Percentiles rank a stretch among this genome's conserved stretches.
Conservation (phyloP, 2,113 vertebrate genomes). For the Shinisaurus crocodilurus region DNA sequence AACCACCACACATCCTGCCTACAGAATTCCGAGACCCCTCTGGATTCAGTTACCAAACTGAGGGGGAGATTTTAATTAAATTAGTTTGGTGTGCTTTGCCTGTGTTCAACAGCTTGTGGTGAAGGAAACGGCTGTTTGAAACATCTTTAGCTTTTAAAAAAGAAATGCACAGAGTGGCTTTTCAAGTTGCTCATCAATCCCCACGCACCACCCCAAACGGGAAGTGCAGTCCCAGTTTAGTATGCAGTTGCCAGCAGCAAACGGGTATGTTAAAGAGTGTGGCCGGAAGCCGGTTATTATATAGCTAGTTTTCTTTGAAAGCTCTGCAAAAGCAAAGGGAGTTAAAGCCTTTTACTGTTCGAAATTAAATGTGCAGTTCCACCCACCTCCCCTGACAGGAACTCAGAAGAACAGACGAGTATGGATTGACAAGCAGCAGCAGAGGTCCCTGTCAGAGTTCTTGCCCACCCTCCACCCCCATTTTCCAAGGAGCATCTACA, state of each 20-base stretch:
- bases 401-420: not conserved
- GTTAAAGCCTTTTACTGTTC: slow-evolving; percentile 8
- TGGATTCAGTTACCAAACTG: not conserved
- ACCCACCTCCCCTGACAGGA: not conserved
- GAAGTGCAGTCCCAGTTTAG: not conserved
- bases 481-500: not conserved
- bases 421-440: not conserved
- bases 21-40: not conserved
- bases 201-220: not conserved
- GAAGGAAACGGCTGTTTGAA: not conserved
- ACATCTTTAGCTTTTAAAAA: not conserved
- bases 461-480: too few species aligned
- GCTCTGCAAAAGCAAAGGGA: not conserved
- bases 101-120: not conserved
- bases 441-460: not conserved
- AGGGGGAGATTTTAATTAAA: not conserved
- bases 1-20: not conserved
- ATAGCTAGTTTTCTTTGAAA: not conserved
- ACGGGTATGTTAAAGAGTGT: slow-evolving; percentile 6
- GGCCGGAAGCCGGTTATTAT: not conserved
- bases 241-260: not conserved
- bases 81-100: not conserved
- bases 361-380: not conserved
- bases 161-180: not conserved
- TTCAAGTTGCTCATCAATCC: not conserved